Base-by-base conservation (phyloP, 2,888 invertebrate genomes). In the Agrotis exclamationis region DNA sequence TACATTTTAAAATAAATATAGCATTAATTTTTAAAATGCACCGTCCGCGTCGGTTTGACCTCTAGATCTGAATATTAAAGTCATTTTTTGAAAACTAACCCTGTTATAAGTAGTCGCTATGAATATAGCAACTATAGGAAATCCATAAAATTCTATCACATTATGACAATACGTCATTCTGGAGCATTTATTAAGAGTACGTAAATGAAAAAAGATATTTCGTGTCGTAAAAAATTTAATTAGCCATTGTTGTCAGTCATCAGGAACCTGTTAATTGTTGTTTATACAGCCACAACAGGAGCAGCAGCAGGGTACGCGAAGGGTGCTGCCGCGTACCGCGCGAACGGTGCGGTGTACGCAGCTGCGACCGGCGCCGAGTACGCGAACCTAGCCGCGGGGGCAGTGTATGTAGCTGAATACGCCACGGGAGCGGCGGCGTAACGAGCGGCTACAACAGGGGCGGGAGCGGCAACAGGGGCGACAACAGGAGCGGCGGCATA, bases 401-500 rank as follows among this genome's bases (percentile, higher is more conserved):
- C 85, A 22, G 87, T 70, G 63, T 89, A 87, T 11, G 89, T 87
- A 13, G 79, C 77, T 13, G 81, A 62, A 60, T 79, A 79, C 44
- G 87, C 84, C 1, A 88, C 79, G 5, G 91, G 89, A 3, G 89
- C 87, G 16, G 89, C 87, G 16, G 88, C 88, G 79, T 92, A 91
- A 70, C 88, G 89, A 7, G 87, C 88, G 5, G 87, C 84, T 0
- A 91, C 87, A 3, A 91, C 76, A 0, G 92, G 91, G 1, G 90
- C 88, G 4, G 39, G 39, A 9, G 89, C 84, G 95, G 97, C 91
- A 96, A 88, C 80, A 1, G 39, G 39, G 11, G 89, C 84, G 95
- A 97, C 91, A 96, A 88, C 80, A 1, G 92, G 91, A 3, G 91
- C 91, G 5, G 91, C 86, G 3, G 92, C 89, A 57, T 87, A 70